Percentiles rank a stretch among this genome's conserved stretches.
Evolutionary conservation across 2,888 invertebrate species (phyloP).

Genomic region (Aplocera efformata): DNA sequence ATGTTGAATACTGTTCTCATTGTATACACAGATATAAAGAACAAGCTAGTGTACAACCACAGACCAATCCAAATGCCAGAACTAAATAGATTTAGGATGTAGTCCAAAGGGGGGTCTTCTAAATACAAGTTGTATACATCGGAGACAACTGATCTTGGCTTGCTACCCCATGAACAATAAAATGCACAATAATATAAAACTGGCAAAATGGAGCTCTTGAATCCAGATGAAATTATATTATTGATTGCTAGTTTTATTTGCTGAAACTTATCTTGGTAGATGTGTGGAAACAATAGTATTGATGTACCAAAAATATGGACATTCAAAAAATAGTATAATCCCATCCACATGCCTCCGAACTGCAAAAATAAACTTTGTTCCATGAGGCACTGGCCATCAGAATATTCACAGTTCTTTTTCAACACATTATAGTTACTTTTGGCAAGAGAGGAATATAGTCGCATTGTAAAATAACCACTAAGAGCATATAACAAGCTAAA

Average conservation of each 20-base stretch:
- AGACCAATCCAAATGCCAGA: slow-evolving; percentile 81
- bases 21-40: slow-evolving; percentile 84
- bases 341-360: slow-evolving; percentile 85
- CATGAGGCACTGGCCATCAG: slow-evolving; percentile 80
- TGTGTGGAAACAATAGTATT: slow-evolving; percentile 84
- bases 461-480: slow-evolving; percentile 84
- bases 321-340: slow-evolving; percentile 79
- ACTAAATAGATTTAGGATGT: slow-evolving; percentile 64
- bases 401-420: slow-evolving; percentile 64
- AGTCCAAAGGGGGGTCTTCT: slow-evolving; percentile 75
- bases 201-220: slow-evolving; percentile 82
- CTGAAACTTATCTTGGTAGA: slow-evolving; percentile 85
- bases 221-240: slow-evolving; percentile 79
- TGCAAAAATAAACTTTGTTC: slow-evolving; percentile 85
- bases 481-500: slow-evolving; percentile 80
- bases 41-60: slow-evolving; percentile 86
- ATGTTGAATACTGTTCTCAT: slow-evolving; percentile 86
- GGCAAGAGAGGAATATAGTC: slow-evolving; percentile 84
- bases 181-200: slow-evolving; percentile 80
- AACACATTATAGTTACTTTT: slow-evolving; percentile 80
- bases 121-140: slow-evolving; percentile 76
- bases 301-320: slow-evolving; percentile 77
- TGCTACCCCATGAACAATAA: slow-evolving; percentile 82
- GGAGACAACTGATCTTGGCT: slow-evolving; percentile 73
- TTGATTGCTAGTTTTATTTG: slow-evolving; percentile 82